A percentile compares a stretch with the other conserved stretches of the same genome.
phyloP scores from a whole-genome alignment of 2,113 vertebrate genomes.

The Trichomycterus rosablanca region DNA sequence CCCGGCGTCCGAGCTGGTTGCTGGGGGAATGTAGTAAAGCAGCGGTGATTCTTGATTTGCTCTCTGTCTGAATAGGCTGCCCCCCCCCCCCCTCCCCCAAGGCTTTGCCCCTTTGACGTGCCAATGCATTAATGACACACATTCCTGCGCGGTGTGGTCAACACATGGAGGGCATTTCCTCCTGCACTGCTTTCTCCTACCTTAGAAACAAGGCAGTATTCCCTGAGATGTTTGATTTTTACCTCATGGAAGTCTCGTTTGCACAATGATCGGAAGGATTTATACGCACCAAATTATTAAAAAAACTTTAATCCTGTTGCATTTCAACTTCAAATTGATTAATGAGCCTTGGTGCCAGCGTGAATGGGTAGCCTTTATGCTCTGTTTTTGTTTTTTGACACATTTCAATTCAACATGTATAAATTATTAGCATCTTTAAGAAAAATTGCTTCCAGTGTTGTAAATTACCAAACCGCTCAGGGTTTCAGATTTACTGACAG shows the following conservation, averaged over 20 bases:
- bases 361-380: background rate
- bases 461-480: background rate
- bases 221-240: constrained; percentile 10
- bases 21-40: too few species aligned
- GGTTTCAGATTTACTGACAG: background rate
- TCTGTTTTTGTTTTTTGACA: background rate
- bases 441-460: background rate
- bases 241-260: constrained; percentile 1
- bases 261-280: too few species aligned
- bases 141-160: background rate
- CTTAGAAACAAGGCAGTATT: constrained; percentile 23
- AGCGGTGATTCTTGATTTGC: background rate
- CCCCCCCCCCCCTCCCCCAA: background rate
- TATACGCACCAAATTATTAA: too few species aligned
- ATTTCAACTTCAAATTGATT: constrained; percentile 21
- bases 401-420: background rate
- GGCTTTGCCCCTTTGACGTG: background rate
- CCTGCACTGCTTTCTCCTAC: background rate
- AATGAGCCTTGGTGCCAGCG: background rate
- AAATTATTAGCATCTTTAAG: background rate
- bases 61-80: background rate
- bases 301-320: constrained; percentile 5
- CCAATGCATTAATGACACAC: constrained; percentile 6
- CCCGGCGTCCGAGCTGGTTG: too few species aligned
- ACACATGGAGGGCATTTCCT: background rate